phyloP scores from a whole-genome alignment of 2,797 vertebrate genomes.

The Chloroceryle amazona region DNA sequence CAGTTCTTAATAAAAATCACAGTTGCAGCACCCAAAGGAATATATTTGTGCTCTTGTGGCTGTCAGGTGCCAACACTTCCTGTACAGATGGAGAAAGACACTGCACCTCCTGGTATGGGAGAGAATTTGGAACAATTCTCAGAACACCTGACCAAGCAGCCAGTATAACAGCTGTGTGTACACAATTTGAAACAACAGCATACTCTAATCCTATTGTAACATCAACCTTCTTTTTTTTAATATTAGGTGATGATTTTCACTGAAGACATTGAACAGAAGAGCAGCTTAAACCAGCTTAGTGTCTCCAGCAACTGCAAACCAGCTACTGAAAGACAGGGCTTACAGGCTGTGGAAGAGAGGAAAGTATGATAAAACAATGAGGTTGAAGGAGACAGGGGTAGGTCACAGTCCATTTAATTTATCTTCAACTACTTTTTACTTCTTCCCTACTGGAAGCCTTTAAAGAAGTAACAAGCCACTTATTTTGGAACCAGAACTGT shows the following conservation, averaged over 20 bases:
- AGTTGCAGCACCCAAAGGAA: background rate
- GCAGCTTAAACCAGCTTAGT: background rate
- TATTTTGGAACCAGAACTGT: background rate
- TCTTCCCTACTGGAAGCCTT: background rate
- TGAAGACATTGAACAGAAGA: background rate
- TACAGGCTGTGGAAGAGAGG: background rate
- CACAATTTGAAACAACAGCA: background rate
- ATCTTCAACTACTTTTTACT: background rate
- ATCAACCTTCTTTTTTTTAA: background rate
- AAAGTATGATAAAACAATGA: background rate
- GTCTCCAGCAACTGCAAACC: background rate
- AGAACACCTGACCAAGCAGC: background rate
- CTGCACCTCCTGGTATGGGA: background rate
- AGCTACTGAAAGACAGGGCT: background rate
- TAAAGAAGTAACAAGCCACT: background rate
- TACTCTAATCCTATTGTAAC: background rate
- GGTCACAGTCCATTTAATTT: background rate
- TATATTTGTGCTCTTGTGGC: background rate
- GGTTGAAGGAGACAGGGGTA: background rate
- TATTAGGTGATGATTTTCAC: background rate
- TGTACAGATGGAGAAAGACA: background rate
- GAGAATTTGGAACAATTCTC: background rate
- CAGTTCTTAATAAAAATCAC: background rate
- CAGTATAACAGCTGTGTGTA: background rate
- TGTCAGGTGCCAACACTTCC: background rate